phyloP scores from a whole-genome alignment of 2,888 invertebrate species.

The Globia sparganii region DNA sequence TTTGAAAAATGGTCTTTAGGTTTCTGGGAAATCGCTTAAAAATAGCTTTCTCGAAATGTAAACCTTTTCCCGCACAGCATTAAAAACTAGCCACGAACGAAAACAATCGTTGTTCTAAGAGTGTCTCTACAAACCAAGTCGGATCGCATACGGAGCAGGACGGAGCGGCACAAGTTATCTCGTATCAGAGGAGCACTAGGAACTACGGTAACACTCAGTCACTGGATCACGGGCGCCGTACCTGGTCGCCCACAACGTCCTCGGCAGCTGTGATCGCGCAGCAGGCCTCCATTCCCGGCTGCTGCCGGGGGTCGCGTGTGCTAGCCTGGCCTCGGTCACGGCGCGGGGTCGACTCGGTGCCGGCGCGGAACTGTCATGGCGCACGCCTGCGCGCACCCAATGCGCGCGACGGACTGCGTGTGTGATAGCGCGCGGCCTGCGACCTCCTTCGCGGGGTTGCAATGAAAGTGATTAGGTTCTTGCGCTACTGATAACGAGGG shows the following conservation, averaged over 20 bases:
- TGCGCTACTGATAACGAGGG: conserved; percentile 88
- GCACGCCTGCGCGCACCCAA: conserved; percentile 80
- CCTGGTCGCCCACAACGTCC: conserved; percentile 89
- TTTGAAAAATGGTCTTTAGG: no score
- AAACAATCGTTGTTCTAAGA: conserved; percentile 44
- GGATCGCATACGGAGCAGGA: conserved; percentile 67
- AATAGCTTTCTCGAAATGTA: conserved; percentile 2
- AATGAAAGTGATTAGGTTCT: conserved; percentile 88
- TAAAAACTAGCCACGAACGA: conserved; percentile 12
- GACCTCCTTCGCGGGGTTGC: conserved; percentile 87
- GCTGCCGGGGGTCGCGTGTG: conserved; percentile 74
- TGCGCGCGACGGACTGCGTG: conserved; percentile 80
- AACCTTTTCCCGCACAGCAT: background rate
- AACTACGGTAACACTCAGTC: conserved; percentile 56
- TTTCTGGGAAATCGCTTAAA: background rate
- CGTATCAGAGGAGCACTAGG: conserved; percentile 64
- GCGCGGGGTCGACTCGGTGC: conserved; percentile 67
- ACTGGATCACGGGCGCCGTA: conserved; percentile 71
- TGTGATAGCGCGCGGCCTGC: conserved; percentile 79
- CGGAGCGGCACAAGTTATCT: conserved; percentile 63
- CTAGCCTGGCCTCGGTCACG: conserved; percentile 71
- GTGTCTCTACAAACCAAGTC: conserved; percentile 73
- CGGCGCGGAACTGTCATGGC: conserved; percentile 71
- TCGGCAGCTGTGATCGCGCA: conserved; percentile 86
- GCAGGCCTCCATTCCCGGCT: conserved; percentile 89